Conservation (phyloP, 1,140 invertebrate species). For the Chionoecetes opilio region DNA sequence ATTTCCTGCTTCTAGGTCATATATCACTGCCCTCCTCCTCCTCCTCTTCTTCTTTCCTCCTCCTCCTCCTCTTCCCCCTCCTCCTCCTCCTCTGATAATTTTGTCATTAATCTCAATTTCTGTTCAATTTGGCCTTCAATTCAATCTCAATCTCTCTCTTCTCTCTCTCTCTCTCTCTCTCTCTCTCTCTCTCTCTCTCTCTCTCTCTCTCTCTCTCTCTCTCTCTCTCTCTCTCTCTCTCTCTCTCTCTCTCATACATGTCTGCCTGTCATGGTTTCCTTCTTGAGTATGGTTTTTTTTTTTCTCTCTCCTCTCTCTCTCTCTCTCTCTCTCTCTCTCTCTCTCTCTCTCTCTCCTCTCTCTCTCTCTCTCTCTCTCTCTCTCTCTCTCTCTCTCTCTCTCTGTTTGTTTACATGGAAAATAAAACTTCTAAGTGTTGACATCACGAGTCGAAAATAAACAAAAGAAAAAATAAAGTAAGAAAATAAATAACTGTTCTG, state of each 20-base stretch:
- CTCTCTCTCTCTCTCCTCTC: constrained; percentile 25
- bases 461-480: not conserved
- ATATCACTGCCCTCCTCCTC: not conserved
- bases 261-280: too few species aligned
- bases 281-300: too few species aligned
- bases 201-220: constrained; percentile 27
- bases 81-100: not conserved
- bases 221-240: constrained; percentile 16
- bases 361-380: constrained; percentile 25
- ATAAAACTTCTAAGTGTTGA: not conserved
- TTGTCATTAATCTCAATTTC: too few species aligned
- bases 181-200: constrained; percentile 27
- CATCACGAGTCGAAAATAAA: not conserved
- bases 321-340: constrained; percentile 27
- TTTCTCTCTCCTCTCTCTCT: not conserved
- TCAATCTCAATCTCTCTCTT: too few species aligned
- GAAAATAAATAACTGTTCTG: not conserved
- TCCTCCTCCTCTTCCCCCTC: not conserved
- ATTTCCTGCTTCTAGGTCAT: not conserved
- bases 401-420: not conserved
- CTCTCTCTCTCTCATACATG: not conserved
- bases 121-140: too few species aligned
- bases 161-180: constrained; percentile 18
- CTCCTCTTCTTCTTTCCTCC: not conserved
- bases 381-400: not conserved